Evolutionary conservation across 2,797 vertebrate species (phyloP).

Genomic region (Etheostoma perlongum): DNA sequence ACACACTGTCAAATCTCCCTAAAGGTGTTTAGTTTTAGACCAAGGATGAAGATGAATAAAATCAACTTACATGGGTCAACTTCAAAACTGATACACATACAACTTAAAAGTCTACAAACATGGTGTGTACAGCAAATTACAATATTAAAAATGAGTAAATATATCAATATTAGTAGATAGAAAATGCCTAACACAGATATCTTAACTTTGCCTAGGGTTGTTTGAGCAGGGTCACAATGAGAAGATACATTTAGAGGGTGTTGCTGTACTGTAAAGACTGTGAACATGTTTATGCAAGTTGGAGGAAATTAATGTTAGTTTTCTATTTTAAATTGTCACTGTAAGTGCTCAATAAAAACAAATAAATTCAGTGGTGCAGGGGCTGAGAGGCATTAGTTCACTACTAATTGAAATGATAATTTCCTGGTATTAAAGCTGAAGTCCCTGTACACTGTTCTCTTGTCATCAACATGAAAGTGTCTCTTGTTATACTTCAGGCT

Average conservation of each 20-base stretch:
- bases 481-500: constrained; percentile 41
- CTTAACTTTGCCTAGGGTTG: neutral
- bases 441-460: neutral
- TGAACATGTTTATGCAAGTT: constrained; percentile 6
- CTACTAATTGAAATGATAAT: constrained; percentile 38
- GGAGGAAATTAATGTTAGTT: neutral
- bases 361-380: constrained; percentile 8
- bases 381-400: constrained; percentile 23
- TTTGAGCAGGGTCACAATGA: neutral
- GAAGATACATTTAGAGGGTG: neutral
- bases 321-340: neutral
- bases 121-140: neutral
- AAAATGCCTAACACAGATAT: neutral
- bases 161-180: neutral
- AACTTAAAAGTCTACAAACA: constrained; percentile 1
- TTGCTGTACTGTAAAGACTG: neutral
- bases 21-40: neutral
- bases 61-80: neutral
- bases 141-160: neutral
- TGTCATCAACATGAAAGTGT: constrained; percentile 12
- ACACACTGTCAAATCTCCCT: neutral
- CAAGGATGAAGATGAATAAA: neutral
- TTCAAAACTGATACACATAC: neutral
- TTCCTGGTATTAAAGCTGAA: constrained; percentile 37
- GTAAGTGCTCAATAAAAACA: constrained; percentile 6